Evolutionary conservation across 1,140 invertebrate species (phyloP).

Genomic region (Aphaenogaster rudis): DNA sequence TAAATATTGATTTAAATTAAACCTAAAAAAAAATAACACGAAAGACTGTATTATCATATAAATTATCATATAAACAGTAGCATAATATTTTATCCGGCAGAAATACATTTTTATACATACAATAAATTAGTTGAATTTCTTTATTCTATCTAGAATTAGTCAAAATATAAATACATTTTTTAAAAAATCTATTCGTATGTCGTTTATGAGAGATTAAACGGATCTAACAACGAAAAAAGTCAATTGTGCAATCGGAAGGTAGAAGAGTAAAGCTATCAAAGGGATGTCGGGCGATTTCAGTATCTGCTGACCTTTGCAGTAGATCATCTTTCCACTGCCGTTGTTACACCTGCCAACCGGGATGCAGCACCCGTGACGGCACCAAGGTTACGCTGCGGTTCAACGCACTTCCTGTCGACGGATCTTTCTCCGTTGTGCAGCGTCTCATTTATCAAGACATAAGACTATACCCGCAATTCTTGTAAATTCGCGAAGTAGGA

Average conservation of each 20-base stretch:
- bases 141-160: background rate
- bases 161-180: background rate
- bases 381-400: constrained; percentile 85
- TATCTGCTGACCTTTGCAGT: constrained; percentile 44
- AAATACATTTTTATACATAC: background rate
- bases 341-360: constrained; percentile 83
- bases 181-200: background rate
- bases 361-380: constrained; percentile 84
- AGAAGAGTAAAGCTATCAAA: constrained; percentile 6
- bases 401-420: constrained; percentile 84
- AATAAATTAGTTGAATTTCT: background rate
- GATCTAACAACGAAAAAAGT: background rate
- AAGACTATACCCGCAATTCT: background rate
- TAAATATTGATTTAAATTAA: background rate
- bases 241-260: background rate
- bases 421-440: constrained; percentile 74
- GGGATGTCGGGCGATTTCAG: constrained; percentile 44
- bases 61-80: background rate
- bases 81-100: background rate
- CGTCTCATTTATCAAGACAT: constrained; percentile 41
- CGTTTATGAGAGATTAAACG: background rate
- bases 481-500: constrained; percentile 6
- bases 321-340: constrained; percentile 64
- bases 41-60: background rate
- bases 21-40: background rate